Evolutionary conservation across 2,888 invertebrate genomes (phyloP), one percentile per base, ranked within the genome.

Genomic region (Trisateles emortualis): DNA sequence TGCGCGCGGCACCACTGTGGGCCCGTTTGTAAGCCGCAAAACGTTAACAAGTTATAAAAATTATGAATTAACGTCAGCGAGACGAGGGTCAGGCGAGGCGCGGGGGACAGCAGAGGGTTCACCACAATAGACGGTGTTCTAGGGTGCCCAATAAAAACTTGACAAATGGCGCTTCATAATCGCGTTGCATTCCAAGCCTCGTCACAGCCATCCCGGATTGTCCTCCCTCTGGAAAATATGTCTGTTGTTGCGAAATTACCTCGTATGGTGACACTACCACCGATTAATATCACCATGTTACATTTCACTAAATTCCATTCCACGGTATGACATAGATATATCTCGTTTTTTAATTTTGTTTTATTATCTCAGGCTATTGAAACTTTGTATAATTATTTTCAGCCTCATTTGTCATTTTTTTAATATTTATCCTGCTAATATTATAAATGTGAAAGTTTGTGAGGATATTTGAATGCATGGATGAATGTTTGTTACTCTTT

Each of bases 81-180:
- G 86, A 84, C 81, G 81, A 88, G 90, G 90, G 90, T 87, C 81
- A 78, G 70, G 78, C 63, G 72, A 72, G 66, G 71, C 26, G 68
- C 63, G 71, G 64, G 64, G 51, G 61, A 63, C 63, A 59, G 66
- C 45, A 35, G 59, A 57, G 74, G 65, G 70, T 60, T 65, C 65
- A 68, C 81, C 80, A 91, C 91, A 91, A 91, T 88, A 78, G 87
- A 68, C 71, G 78, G 68, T 81, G 79, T 83, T 86, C 80, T 81
- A 79, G 90, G 90, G 90, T 76, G 85, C 83, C 90, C 88, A 92
- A 92, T 92, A 93, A 92, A 93, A 92, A 92, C 90, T 92, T 92
- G 92, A 92, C 92, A 92, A 93, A 92, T 92, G 90, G 91, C 85
- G 87, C 88, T 90, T 89, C 92, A 92, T 92, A 92, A 92, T 92